These are phyloP conservation scores for Chironomus striatipennis DNA, from an alignment of 1,140 invertebrate genomes.

Conservation along the genomic window DNA sequence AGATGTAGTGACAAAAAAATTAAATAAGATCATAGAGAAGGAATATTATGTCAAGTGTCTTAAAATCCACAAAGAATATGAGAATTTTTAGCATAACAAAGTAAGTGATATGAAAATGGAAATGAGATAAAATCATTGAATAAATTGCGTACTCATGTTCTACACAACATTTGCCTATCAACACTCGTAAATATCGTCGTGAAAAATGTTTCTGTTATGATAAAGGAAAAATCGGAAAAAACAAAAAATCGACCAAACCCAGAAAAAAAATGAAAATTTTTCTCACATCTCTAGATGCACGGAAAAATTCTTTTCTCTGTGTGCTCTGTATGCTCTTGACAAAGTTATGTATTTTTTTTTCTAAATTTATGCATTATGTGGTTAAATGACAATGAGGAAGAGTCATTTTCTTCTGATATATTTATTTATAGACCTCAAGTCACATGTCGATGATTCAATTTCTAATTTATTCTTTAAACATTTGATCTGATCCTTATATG, in stretches of 20 bases:
- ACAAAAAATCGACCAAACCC: background rate
- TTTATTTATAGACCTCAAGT: background rate
- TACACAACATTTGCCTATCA: background rate
- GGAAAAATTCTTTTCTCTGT: background rate
- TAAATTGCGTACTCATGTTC: background rate
- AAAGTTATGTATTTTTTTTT: background rate
- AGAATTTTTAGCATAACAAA: background rate
- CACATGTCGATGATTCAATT: background rate
- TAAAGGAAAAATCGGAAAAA: background rate
- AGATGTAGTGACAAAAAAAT: background rate
- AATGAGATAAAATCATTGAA: background rate
- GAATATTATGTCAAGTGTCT: background rate
- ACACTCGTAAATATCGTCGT: background rate
- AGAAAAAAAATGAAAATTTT: too few species aligned
- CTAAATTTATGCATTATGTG: background rate
- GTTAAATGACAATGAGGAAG: background rate
- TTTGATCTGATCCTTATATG: background rate
- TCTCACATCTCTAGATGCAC: background rate
- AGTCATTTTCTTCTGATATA: background rate
- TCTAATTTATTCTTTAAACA: background rate
- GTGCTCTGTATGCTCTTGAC: background rate
- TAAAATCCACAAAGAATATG: background rate
- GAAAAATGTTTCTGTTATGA: background rate
- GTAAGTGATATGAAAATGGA: constrained; percentile 10
- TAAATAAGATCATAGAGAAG: background rate